Evolutionary conservation across 2,888 invertebrate species (phyloP), one percentile per base, ranked within the genome.

Genomic region (Steinernema scapterisci): DNA sequence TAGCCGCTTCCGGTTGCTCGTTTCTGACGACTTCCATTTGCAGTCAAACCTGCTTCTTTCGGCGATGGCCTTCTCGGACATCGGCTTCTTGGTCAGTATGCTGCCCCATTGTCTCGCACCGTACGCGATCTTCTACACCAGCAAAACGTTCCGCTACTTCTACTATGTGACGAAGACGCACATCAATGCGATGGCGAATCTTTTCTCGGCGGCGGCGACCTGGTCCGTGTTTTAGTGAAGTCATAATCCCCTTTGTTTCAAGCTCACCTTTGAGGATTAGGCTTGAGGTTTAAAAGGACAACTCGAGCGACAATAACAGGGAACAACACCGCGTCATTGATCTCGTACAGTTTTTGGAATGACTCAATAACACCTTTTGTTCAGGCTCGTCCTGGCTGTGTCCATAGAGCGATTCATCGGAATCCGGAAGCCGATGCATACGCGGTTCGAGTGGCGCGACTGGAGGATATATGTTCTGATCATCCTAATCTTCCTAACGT

Each of bases 361-460:
- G 38, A 38, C 38, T 38, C 38, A 38, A 38, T 38, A 38, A 38
- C 38, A 38, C 9, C 38, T 9, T 38, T 77, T 78, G n/a, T 81
- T 80, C 48, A 84, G 84, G 81, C 79, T 85, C 70, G 83, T 85
- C 31, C 75, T 85, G 48, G 83, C 82, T 1, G 85, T 85, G n/a
- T 85, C 85, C 23, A 79, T 85, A 9, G 85, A 85, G 75, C 78
- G 85, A 74, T 84, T 83, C 46, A 81, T 78, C 77, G 85, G 85
- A 23, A 83, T 85, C 44, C 80, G 84, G 7, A 78, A 79, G 21
- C 85, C 85, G 13, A 84, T 85, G 76, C 83, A 83, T 73, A 80
- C 83, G 25, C 6, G 16, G 9, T 79, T 79, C 25, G 76, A 79
- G 71, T 72, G 80, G 46, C 78, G 77, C 16, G 75, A 82, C 54